A percentile compares a stretch with the other conserved stretches of the same genome.
phyloP scores from a whole-genome alignment of 2,797 vertebrate genomes.

The Arvicola amphibius region DNA sequence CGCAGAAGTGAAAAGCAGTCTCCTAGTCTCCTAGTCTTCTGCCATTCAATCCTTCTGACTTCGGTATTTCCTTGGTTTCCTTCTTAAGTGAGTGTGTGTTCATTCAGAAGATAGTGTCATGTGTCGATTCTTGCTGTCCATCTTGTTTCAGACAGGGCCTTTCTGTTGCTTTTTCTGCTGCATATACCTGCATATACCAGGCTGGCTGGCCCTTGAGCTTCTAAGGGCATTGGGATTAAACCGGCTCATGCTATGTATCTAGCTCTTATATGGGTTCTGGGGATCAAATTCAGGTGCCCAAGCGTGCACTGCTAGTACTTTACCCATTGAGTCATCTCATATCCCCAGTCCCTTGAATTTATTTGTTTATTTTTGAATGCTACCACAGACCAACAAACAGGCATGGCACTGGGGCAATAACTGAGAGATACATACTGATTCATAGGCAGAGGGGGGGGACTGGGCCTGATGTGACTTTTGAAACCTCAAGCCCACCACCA shows the following conservation, averaged over 20 bases:
- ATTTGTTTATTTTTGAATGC: slow-evolving; percentile 32
- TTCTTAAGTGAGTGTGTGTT: neutral
- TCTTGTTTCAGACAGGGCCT: neutral
- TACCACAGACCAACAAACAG: neutral
- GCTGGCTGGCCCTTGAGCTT: neutral
- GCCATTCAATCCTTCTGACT: slow-evolving; percentile 36
- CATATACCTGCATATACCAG: neutral
- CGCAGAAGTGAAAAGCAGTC: slow-evolving; percentile 52
- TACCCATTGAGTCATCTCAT: neutral
- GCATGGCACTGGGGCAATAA: too few species aligned
- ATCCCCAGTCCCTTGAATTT: neutral
- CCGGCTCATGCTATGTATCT: neutral
- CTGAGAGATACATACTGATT: too few species aligned
- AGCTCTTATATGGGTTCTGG: neutral
- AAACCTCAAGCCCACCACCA: neutral
- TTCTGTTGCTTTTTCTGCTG: neutral
- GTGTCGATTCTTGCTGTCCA: neutral
- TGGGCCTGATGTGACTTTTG: neutral
- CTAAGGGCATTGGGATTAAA: neutral
- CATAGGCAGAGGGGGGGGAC: too few species aligned
- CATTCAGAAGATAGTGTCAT: neutral
- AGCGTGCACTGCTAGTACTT: neutral
- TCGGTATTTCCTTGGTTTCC: neutral
- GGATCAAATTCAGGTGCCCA: neutral
- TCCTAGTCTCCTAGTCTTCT: neutral